These are phyloP conservation scores for Coecobrya sp. DNA, from an alignment of 2,888 invertebrate genomes.

Conservation along the genomic window DNA sequence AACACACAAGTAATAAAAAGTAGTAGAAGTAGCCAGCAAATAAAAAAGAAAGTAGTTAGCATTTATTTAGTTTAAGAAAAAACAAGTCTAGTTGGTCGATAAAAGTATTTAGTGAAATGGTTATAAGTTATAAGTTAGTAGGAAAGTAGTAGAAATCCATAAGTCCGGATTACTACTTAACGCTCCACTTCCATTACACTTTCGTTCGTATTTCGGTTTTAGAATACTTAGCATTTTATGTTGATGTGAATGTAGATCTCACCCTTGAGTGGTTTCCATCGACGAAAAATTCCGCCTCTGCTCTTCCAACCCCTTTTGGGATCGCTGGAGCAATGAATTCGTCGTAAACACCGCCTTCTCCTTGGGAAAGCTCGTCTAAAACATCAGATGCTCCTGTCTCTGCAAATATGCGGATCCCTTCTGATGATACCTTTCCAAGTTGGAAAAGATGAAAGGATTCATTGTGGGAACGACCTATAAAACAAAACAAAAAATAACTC, in stretches of 20 bases:
- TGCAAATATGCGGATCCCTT: constrained; percentile 94
- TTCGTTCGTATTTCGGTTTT: not conserved
- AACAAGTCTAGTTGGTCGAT: not conserved
- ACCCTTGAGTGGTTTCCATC: constrained; percentile 97
- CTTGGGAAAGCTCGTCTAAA: constrained; percentile 91
- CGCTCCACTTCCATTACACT: constrained; percentile 48
- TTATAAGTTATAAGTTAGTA: no score
- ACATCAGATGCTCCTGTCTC: constrained; percentile 94
- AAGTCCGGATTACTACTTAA: constrained; percentile 44
- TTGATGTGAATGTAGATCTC: constrained; percentile 87
- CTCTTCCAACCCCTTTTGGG: constrained; percentile 90
- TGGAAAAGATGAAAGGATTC: constrained; percentile 94
- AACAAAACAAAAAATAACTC: not conserved
- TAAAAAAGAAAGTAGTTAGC: constrained; percentile 27
- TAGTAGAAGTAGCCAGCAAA: constrained; percentile 2
- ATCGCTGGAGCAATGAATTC: constrained; percentile 93
- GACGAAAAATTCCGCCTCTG: constrained; percentile 95
- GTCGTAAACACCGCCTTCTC: constrained; percentile 93
- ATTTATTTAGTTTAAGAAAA: constrained; percentile 20
- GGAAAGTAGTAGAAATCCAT: constrained; percentile 27
- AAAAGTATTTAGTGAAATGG: constrained; percentile 26
- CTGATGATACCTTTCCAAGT: constrained; percentile 92
- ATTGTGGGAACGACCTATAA: constrained; percentile 95
- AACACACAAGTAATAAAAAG: constrained; percentile 15
- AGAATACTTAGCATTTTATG: constrained; percentile 25